phyloP scores from a whole-genome alignment of 2,113 vertebrate species.

The Notarius lentiginosus region DNA sequence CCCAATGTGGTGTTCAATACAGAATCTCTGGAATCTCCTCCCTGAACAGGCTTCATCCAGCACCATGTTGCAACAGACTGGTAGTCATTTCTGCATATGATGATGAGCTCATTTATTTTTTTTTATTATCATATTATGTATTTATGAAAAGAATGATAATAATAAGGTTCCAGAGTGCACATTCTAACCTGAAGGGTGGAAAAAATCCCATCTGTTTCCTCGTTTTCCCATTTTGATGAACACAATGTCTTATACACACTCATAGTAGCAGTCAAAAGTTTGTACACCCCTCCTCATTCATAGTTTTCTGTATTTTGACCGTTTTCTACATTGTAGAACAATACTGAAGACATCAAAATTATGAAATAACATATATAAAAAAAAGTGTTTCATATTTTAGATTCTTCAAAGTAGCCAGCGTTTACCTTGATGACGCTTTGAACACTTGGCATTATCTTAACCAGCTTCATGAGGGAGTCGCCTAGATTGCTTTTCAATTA shows the following conservation, averaged over 20 bases:
- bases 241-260: neutral
- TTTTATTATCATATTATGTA: neutral
- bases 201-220: neutral
- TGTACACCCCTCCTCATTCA: too few relatives aligned
- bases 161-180: neutral
- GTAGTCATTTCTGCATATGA: neutral
- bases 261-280: too few relatives aligned
- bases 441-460: too few relatives aligned
- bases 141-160: neutral
- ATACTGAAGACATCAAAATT: too few relatives aligned
- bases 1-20: neutral
- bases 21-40: neutral
- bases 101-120: neutral
- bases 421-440: too few relatives aligned
- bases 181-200: neutral
- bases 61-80: neutral
- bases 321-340: too few relatives aligned
- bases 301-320: too few relatives aligned
- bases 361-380: too few relatives aligned
- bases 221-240: neutral
- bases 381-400: too few relatives aligned
- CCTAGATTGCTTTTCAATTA: too few relatives aligned
- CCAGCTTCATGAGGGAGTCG: too few relatives aligned
- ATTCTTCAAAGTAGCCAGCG: too few relatives aligned
- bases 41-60: neutral